Evolutionary conservation across 2,113 vertebrate genomes (phyloP).

Genomic region (Entosphenus tridentatus): DNA sequence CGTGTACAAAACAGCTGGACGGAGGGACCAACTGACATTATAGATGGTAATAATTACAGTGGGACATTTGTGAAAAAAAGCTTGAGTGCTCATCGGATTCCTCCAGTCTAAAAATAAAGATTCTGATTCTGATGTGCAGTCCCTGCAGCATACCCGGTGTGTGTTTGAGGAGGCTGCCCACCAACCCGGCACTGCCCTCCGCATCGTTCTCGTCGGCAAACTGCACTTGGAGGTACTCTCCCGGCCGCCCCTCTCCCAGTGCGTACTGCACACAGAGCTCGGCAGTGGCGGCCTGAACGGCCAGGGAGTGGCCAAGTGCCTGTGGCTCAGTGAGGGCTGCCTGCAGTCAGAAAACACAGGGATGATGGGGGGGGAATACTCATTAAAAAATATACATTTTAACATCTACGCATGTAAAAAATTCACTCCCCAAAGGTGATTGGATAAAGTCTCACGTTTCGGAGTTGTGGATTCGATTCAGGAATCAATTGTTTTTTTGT

Average conservation of each 20-base stretch:
- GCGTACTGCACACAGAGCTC: conserved; percentile 66
- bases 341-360: conserved; percentile 20
- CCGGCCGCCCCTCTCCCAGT: conserved; percentile 24
- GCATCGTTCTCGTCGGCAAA: not conserved
- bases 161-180: not conserved
- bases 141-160: not conserved
- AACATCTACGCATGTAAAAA: no score
- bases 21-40: no score
- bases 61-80: not conserved
- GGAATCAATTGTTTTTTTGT: no score
- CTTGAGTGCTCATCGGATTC: not conserved
- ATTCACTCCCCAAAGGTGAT: no score
- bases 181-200: not conserved
- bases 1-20: no score
- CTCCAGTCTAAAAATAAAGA: not conserved
- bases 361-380: no score
- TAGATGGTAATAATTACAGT: no score
- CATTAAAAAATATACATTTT: no score
- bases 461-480: no score
- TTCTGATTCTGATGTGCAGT: not conserved
- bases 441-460: no score
- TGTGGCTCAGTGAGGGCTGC: conserved; percentile 59
- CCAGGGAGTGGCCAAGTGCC: conserved; percentile 81
- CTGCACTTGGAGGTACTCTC: no score
- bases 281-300: conserved; percentile 69